Conservation (phyloP, 1,140 invertebrate genomes). For the Neuroterus valhalla region DNA sequence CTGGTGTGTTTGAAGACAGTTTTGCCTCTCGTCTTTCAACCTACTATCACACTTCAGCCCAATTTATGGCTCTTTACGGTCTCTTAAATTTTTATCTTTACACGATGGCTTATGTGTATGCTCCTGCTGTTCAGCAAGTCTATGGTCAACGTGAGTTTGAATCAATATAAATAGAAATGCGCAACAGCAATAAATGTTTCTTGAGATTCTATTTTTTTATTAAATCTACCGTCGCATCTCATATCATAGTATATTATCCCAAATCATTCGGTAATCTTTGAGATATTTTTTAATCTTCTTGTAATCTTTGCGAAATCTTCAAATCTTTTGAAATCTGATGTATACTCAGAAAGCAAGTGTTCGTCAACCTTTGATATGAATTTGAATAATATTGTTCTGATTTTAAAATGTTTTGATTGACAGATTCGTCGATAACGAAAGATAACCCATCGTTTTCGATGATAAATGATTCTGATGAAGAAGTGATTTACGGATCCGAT, state of each 20-base stretch:
- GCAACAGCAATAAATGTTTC: not conserved
- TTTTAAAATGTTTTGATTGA: slow-evolving; percentile 59
- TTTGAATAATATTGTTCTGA: not conserved
- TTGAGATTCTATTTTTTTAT: slow-evolving; percentile 2
- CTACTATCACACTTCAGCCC: slow-evolving; percentile 91
- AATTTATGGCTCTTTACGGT: slow-evolving; percentile 97
- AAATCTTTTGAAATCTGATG: too few species aligned
- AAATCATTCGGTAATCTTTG: too few species aligned
- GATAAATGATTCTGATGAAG: slow-evolving; percentile 99
- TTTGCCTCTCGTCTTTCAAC: slow-evolving; percentile 92
- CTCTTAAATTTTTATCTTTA: slow-evolving; percentile 96
- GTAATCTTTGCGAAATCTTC: too few species aligned
- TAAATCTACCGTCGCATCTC: slow-evolving; percentile 23
- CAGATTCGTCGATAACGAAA: slow-evolving; percentile 93
- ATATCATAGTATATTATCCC: too few species aligned
- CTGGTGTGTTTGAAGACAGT: slow-evolving; percentile 93
- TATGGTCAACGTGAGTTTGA: slow-evolving; percentile 82
- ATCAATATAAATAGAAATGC: not conserved
- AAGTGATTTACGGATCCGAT: slow-evolving; percentile 96
- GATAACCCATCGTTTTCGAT: slow-evolving; percentile 98
- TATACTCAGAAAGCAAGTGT: too few species aligned
- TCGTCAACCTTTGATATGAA: too few species aligned
- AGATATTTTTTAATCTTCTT: too few species aligned
- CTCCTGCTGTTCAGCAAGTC: slow-evolving; percentile 86
- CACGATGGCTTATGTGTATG: slow-evolving; percentile 96